Percentiles rank a stretch among this genome's conserved stretches.
These are phyloP conservation scores for Meloidogyne floridensis DNA, from an alignment of 1,140 invertebrate genomes.

Conservation along the genomic window DNA sequence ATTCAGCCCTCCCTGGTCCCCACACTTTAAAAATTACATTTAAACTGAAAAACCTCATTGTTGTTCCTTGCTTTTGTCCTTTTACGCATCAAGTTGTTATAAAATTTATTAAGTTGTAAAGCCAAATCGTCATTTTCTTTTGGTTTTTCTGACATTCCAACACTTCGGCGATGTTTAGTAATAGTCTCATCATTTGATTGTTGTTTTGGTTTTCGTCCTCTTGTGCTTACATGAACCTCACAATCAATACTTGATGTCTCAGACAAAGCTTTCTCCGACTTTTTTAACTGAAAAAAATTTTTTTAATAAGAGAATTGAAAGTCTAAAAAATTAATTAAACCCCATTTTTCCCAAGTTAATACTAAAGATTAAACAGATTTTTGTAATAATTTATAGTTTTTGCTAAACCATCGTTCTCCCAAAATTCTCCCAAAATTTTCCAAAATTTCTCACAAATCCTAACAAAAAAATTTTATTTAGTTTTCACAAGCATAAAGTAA, in stretches of 20 bases:
- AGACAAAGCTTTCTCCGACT: conserved; percentile 17
- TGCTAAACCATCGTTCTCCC: too few relatives aligned
- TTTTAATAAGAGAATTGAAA: background rate
- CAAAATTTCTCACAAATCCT: too few relatives aligned
- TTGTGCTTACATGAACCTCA: background rate
- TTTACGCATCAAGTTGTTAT: conserved; percentile 13
- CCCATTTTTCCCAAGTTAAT: too few relatives aligned
- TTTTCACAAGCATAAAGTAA: too few relatives aligned
- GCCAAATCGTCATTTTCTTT: background rate
- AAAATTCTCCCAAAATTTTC: too few relatives aligned
- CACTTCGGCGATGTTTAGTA: background rate
- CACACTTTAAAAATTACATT: too few relatives aligned
- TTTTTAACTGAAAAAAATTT: background rate
- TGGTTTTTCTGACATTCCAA: background rate
- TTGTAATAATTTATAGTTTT: too few relatives aligned
- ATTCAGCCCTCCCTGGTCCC: too few relatives aligned
- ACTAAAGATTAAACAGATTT: too few relatives aligned
- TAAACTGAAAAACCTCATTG: background rate
- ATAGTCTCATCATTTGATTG: background rate
- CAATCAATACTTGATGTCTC: background rate
- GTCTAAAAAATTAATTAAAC: conserved; percentile 4
- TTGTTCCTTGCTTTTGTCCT: background rate
- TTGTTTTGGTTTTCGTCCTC: background rate
- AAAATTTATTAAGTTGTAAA: conserved; percentile 2
- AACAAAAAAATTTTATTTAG: too few relatives aligned